Evolutionary conservation across 2,888 invertebrate species (phyloP).

Genomic region (Himalopsyche anomala): DNA sequence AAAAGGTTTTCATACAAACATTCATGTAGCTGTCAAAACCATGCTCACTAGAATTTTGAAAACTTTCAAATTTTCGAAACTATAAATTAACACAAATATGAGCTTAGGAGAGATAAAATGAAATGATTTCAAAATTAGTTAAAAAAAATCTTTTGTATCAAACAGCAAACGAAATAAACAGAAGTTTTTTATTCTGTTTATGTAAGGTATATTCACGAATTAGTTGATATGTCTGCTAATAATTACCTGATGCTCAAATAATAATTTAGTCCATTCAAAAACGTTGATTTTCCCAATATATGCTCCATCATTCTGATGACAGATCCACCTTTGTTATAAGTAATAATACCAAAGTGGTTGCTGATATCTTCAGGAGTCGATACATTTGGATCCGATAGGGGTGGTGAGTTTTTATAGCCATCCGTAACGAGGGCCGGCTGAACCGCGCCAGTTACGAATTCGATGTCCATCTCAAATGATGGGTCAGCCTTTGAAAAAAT

Average conservation of each 20-base stretch:
- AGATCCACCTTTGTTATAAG: slow-evolving; percentile 83
- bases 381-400: slow-evolving; percentile 78
- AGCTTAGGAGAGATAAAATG: no score
- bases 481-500: no score
- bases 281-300: slow-evolving; percentile 76
- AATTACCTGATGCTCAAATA: slow-evolving; percentile 76
- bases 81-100: no score
- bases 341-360: slow-evolving; percentile 81
- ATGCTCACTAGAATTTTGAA: no score
- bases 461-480: slow-evolving; percentile 68
- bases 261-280: slow-evolving; percentile 75
- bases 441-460: slow-evolving; percentile 83
- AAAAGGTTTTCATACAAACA: no score
- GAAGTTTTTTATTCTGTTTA: no score
- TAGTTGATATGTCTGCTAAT: slow-evolving; percentile 60
- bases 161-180: not conserved
- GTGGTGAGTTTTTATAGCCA: slow-evolving; percentile 76
- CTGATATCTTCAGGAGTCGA: slow-evolving; percentile 78
- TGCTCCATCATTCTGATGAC: slow-evolving; percentile 84
- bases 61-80: no score
- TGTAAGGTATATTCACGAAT: no score
- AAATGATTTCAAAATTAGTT: no score
- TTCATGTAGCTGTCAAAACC: no score
- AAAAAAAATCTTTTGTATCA: no score
- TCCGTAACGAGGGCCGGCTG: slow-evolving; percentile 81